Evolutionary conservation across 2,113 vertebrate genomes (phyloP), one percentile per base, ranked within the genome.

Genomic region (Oceanodroma tethys): DNA sequence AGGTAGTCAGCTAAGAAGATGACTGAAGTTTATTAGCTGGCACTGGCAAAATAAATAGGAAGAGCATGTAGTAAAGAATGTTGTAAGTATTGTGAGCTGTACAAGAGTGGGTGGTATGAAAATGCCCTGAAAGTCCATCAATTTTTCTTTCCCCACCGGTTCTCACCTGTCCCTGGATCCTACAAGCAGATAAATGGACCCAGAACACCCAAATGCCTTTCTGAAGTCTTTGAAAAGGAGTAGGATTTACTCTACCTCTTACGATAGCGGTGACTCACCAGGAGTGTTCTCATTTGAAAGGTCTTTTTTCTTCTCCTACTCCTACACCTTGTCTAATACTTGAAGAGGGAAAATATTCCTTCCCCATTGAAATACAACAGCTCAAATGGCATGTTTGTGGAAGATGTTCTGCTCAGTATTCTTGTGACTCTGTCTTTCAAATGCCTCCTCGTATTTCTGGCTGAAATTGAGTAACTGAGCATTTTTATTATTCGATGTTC

Each of bases 1-100:
- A 38, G 66, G 65, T 62, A 95, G 92, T 62, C 74, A 90, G 83
- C 81, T 86, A 62, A 72, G 91, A 88, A 93, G 73, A 95, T 93
- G 76, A 91, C 90, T 90, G 78, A 93, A 90, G 62, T 80, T 96
- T 95, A 78, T 89, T 93, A 93, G 55, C 73, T 90, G 53, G 81
- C 43, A 84, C 50, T 76, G 66, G 81, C 43, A 88, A 88, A 98
- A 96, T 58, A 90, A 88, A 91, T 93, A 66, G 48, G 78, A 67
- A 93, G 43, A 96, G 17, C 36, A 40, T 7, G 43, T 52, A 82
- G 34, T 88, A 95, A 96, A 92, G 45, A 81, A 84, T 73, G 53
- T 67, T 79, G 7, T 36, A 55, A 34, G 58, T 56, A 67, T 66
- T 95, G 45, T 74, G 79, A 86, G 86, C 63, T 78, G 47, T 76